These are phyloP conservation scores for Mohoua ochrocephala DNA, from an alignment of 2,113 vertebrate species.

Conservation along the genomic window DNA sequence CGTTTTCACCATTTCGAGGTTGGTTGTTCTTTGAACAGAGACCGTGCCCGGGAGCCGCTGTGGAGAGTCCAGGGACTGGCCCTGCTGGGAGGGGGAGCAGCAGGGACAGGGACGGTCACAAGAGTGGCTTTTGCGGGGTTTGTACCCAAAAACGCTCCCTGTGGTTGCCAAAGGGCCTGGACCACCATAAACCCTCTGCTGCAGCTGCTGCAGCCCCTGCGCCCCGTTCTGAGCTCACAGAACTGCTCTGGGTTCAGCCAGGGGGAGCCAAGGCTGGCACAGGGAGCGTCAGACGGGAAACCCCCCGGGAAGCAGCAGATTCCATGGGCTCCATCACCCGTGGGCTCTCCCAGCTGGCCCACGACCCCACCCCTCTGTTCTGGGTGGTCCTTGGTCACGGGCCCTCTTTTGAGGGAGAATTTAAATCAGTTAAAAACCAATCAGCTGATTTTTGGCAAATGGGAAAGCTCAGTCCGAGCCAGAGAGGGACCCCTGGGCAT, in stretches of 20 bases:
- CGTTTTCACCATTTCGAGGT: not conserved
- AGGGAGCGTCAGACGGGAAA: not conserved
- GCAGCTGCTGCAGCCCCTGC: not conserved
- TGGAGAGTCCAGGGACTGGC: not conserved
- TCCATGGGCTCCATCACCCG: not conserved
- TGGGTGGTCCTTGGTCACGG: not conserved
- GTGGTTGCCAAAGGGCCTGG: not conserved
- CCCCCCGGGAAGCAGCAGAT: not conserved
- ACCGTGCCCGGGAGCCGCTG: not conserved
- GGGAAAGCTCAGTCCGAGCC: not conserved
- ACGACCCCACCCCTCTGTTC: not conserved
- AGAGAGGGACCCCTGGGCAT: not conserved
- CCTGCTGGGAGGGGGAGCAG: not conserved
- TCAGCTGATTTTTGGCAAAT: rapidly evolving
- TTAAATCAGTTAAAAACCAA: not conserved
- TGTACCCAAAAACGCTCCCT: not conserved
- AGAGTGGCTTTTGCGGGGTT: not conserved
- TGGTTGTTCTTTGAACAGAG: not conserved
- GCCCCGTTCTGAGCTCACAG: too few species aligned
- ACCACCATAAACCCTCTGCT: rapidly evolving
- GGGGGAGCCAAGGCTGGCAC: not conserved
- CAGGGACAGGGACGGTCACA: not conserved
- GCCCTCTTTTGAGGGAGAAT: not conserved
- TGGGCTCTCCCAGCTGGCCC: not conserved
- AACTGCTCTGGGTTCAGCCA: not conserved